phyloP scores from a whole-genome alignment of 2,113 vertebrate species.

The Thinocorus orbignyianus region DNA sequence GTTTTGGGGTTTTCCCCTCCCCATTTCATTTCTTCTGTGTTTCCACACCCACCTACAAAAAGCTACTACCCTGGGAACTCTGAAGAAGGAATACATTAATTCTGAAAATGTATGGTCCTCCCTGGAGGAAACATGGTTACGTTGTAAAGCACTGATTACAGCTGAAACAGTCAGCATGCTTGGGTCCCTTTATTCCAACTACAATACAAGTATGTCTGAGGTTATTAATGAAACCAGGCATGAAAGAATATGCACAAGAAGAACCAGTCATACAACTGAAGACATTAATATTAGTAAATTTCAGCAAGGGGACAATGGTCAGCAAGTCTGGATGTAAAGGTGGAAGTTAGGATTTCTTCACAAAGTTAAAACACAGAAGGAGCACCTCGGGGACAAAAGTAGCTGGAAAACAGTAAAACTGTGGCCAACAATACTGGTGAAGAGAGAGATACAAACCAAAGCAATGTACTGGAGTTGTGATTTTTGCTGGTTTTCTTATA shows the following conservation, averaged over 20 bases:
- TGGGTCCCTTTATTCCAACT: neutral
- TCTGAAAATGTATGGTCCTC: neutral
- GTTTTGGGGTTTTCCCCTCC: neutral
- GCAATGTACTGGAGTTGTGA: neutral
- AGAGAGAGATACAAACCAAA: neutral
- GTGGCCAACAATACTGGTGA: neutral
- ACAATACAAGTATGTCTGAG: neutral
- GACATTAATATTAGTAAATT: neutral
- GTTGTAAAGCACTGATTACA: neutral
- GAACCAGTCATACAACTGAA: neutral
- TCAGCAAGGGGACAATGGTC: neutral
- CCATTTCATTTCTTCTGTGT: neutral
- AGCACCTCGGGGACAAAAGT: neutral
- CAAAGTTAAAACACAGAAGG: neutral
- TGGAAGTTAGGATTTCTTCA: neutral
- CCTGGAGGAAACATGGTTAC: neutral
- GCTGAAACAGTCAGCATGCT: neutral
- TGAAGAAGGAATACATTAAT: neutral
- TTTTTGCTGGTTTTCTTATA: neutral
- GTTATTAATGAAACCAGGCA: neutral
- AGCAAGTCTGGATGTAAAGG: neutral
- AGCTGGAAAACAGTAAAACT: neutral
- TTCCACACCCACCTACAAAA: neutral
- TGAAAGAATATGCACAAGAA: neutral
- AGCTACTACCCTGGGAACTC: neutral